phyloP scores from a whole-genome alignment of 2,113 vertebrate species.

The Papio anubis region DNA sequence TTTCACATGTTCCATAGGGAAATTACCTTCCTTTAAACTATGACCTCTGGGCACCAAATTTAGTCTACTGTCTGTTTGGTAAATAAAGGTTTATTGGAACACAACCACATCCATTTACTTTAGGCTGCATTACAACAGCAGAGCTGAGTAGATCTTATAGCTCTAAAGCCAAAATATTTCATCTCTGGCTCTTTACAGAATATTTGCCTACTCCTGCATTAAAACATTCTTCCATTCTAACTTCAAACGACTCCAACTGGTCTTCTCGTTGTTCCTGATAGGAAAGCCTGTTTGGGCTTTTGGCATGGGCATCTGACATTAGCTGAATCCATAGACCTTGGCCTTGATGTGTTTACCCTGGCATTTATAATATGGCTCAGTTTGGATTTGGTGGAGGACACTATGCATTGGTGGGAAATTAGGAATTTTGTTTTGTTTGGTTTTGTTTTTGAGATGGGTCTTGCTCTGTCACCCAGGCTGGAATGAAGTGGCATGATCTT shows the following conservation, averaged over 20 bases:
- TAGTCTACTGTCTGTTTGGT: neutral
- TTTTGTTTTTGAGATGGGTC: too few relatives aligned
- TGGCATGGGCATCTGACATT: neutral
- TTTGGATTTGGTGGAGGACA: neutral
- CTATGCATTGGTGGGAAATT: neutral
- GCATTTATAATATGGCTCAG: neutral
- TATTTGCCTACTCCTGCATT: neutral
- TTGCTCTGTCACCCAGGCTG: too few relatives aligned
- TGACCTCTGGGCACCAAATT: neutral
- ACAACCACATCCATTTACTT: neutral
- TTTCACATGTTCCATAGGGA: neutral
- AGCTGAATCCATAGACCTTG: neutral
- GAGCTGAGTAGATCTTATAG: neutral
- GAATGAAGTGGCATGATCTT: too few relatives aligned
- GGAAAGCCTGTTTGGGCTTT: neutral
- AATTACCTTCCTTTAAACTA: neutral
- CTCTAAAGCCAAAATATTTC: neutral
- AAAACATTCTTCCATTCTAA: neutral
- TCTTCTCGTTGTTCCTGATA: neutral
- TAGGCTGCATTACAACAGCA: neutral
- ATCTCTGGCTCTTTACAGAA: neutral
- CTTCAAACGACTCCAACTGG: neutral
- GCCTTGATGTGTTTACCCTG: neutral
- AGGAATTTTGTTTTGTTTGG: neutral
- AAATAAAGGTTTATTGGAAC: constrained; percentile 25